A percentile compares a stretch with the other conserved stretches of the same genome.
Conservation (phyloP, 2,113 vertebrate genomes). For the Suncus etruscus region DNA sequence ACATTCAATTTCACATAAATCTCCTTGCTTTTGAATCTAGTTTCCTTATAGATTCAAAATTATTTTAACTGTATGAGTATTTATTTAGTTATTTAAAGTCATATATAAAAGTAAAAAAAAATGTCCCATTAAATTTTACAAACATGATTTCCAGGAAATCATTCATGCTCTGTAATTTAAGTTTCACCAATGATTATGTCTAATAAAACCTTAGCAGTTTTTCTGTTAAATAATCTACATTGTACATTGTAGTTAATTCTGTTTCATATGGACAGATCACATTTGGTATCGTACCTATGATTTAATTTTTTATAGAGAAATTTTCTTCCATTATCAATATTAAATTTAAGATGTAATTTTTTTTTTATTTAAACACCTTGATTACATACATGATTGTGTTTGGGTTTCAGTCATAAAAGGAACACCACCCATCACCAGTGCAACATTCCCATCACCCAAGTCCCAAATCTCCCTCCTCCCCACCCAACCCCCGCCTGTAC, state of each 20-base stretch:
- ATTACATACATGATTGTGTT: too few species aligned
- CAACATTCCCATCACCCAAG: too few species aligned
- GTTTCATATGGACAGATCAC: not conserved
- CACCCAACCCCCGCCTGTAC: too few species aligned
- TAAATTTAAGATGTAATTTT: constrained; percentile 8
- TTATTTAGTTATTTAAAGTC: constrained; percentile 64
- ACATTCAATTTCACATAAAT: constrained; percentile 29
- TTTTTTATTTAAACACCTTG: too few species aligned
- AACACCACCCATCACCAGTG: too few species aligned
- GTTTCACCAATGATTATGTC: constrained; percentile 1
- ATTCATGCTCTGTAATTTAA: constrained; percentile 23
- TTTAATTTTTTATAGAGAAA: constrained; percentile 1
- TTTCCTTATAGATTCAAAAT: constrained; percentile 19
- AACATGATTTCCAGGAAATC: constrained; percentile 61
- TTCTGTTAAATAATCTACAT: too few species aligned
- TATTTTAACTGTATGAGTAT: constrained; percentile 53
- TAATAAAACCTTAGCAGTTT: too few species aligned
- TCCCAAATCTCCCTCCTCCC: too few species aligned
- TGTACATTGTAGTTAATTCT: constrained; percentile 27
- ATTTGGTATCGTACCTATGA: not conserved
- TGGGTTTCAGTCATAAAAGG: too few species aligned
- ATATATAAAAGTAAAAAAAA: constrained; percentile 37
- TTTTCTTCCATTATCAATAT: not conserved
- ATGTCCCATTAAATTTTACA: constrained; percentile 50
- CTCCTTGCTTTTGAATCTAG: constrained; percentile 13